phyloP scores from a whole-genome alignment of 2,113 vertebrate genomes.

The Nymphicus hollandicus region DNA sequence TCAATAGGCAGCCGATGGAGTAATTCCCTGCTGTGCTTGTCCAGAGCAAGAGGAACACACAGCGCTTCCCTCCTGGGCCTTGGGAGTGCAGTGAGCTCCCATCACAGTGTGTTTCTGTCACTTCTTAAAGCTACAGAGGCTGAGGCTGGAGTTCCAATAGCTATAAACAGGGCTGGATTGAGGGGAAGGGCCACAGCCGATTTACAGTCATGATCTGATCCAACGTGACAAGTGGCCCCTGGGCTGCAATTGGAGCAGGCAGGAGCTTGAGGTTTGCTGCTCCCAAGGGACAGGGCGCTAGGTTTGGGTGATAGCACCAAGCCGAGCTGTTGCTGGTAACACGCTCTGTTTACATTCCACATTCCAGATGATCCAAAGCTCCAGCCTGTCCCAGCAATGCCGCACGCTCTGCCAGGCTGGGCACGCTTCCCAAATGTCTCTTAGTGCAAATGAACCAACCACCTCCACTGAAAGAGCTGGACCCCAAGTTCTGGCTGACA shows the following conservation, averaged over 20 bases:
- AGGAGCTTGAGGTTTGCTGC: not conserved
- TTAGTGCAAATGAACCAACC: not conserved
- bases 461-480: not conserved
- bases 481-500: not conserved
- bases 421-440: not conserved
- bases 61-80: not conserved
- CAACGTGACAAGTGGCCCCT: not conserved
- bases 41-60: not conserved
- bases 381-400: not conserved
- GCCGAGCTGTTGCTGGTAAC: constrained; percentile 39
- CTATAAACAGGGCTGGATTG: not conserved
- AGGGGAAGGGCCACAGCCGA: not conserved
- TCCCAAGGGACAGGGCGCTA: not conserved
- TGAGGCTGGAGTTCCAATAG: not conserved
- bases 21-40: not conserved
- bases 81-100: not conserved
- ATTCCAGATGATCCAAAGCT: constrained; percentile 35
- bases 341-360: constrained; percentile 51
- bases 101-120: not conserved
- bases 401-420: not conserved
- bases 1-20: not conserved
- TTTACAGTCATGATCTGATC: not conserved
- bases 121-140: not conserved
- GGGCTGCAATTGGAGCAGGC: not conserved
- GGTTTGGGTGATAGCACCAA: not conserved